These are phyloP conservation scores for Perizoma flavofasciatum DNA, from an alignment of 2,888 invertebrate genomes.

Conservation along the genomic window DNA sequence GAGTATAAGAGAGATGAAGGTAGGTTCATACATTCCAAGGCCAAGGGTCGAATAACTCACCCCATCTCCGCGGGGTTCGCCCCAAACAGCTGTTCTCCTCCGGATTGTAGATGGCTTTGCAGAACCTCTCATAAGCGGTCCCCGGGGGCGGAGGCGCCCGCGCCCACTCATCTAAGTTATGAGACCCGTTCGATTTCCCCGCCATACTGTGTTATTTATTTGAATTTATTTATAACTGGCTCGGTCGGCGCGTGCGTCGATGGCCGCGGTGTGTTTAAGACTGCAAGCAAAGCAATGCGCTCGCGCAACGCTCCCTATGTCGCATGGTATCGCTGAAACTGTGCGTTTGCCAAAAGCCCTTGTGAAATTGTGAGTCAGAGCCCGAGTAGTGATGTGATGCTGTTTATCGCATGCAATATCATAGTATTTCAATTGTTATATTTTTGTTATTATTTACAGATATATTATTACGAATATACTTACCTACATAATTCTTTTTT, in stretches of 20 bases:
- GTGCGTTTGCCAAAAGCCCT: conserved; percentile 30
- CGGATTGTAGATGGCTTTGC: conserved; percentile 64
- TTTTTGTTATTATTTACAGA: too few species aligned
- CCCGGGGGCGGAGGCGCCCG: conserved; percentile 62
- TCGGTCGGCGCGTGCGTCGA: conserved; percentile 14
- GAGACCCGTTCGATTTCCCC: conserved; percentile 59
- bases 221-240: not conserved
- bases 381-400: not conserved
- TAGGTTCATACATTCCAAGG: too few species aligned
- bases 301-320: conserved; percentile 33
- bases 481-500: too few species aligned
- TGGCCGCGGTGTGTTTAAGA: conserved; percentile 39
- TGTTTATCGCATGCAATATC: too few species aligned
- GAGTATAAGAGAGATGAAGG: too few species aligned
- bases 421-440: too few species aligned
- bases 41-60: conserved; percentile 50
- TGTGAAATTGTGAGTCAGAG: not conserved
- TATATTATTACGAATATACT: too few species aligned
- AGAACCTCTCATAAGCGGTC: conserved; percentile 52
- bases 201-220: conserved; percentile 48
- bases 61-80: conserved; percentile 74
- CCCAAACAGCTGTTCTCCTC: conserved; percentile 72
- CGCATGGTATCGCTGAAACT: conserved; percentile 29
- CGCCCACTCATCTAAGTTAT: conserved; percentile 66
- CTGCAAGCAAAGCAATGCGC: conserved; percentile 44